Conservation (phyloP, 2,797 vertebrate genomes). For the Epinephelus coioides region DNA sequence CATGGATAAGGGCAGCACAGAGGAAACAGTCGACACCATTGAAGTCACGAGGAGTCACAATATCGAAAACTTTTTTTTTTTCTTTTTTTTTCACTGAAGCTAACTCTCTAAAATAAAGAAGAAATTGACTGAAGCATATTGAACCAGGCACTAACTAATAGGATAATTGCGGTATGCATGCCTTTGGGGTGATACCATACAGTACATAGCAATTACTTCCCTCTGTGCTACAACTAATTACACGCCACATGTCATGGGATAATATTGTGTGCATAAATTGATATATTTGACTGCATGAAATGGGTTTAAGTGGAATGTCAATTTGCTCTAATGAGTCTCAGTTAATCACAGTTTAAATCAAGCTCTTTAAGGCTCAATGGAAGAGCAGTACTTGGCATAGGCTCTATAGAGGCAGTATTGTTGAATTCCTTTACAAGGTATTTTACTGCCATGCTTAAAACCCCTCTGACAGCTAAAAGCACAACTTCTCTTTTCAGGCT, state of each 20-base stretch:
- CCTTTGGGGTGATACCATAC: conserved; percentile 25
- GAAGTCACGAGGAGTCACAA: conserved; percentile 36
- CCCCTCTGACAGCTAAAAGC: conserved; percentile 52
- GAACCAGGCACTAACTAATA: conserved; percentile 39
- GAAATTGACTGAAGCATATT: conserved; percentile 42
- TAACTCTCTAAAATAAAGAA: conserved; percentile 24
- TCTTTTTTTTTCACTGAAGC: neutral
- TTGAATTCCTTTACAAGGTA: conserved; percentile 41
- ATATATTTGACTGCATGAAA: conserved; percentile 44
- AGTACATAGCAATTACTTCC: conserved; percentile 47
- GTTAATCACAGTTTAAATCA: conserved; percentile 43
- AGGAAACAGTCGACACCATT: conserved; percentile 30
- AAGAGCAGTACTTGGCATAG: conserved; percentile 14
- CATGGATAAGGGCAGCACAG: conserved; percentile 43
- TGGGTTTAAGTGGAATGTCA: conserved; percentile 50
- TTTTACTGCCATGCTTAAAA: conserved; percentile 58
- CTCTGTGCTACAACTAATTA: conserved; percentile 55
- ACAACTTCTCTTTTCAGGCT: conserved; percentile 38
- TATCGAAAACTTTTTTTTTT: conserved; percentile 20
- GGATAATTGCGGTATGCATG: conserved; percentile 45
- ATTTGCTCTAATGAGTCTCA: conserved; percentile 54
- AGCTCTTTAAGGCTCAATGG: conserved; percentile 31
- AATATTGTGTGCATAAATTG: conserved; percentile 39
- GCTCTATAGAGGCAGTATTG: conserved; percentile 26
- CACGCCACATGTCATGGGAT: conserved; percentile 47